A percentile compares a stretch with the other conserved stretches of the same genome.
Evolutionary conservation across 2,888 invertebrate genomes (phyloP).

Genomic region (Drosophila borborema): DNA sequence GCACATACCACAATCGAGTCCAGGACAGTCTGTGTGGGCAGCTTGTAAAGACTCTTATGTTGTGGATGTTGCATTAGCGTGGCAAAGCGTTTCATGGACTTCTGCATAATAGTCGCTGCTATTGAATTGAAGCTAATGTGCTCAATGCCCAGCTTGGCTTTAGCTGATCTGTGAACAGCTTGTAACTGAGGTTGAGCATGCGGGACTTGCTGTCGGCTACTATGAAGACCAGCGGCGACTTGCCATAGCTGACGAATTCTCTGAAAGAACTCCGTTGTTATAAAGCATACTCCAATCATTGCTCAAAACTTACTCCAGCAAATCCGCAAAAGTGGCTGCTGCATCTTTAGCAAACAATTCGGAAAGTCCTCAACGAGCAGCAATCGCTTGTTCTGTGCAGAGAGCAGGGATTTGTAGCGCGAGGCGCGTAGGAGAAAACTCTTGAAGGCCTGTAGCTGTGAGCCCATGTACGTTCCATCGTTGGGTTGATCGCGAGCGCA

Average conservation of each 20-base stretch:
- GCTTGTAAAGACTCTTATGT: conserved; percentile 85
- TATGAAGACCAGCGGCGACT: conserved; percentile 89
- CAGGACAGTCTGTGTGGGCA: conserved; percentile 87
- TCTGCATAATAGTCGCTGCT: conserved; percentile 90
- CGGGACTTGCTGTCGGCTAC: conserved; percentile 89
- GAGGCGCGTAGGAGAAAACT: conserved; percentile 92
- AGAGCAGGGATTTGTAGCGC: conserved; percentile 87
- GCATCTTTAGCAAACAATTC: conserved; percentile 90
- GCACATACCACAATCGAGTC: conserved; percentile 90
- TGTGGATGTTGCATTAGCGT: conserved; percentile 85
- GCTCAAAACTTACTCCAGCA: conserved; percentile 88
- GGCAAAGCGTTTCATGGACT: conserved; percentile 89
- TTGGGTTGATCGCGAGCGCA: conserved; percentile 68
- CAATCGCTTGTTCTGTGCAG: conserved; percentile 86
- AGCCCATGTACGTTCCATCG: conserved; percentile 81
- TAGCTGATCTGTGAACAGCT: conserved; percentile 88
- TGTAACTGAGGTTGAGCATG: conserved; percentile 87
- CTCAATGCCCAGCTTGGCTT: conserved; percentile 88
- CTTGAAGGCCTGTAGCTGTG: conserved; percentile 90
- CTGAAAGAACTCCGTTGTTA: conserved; percentile 43
- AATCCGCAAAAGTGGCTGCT: conserved; percentile 87
- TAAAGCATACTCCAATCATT: neutral
- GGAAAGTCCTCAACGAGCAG: conserved; percentile 93
- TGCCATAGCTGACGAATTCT: conserved; percentile 86
- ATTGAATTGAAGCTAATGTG: conserved; percentile 92